Base-by-base conservation (phyloP, 2,888 invertebrate species). In the Lissocephala sabroskyi region DNA sequence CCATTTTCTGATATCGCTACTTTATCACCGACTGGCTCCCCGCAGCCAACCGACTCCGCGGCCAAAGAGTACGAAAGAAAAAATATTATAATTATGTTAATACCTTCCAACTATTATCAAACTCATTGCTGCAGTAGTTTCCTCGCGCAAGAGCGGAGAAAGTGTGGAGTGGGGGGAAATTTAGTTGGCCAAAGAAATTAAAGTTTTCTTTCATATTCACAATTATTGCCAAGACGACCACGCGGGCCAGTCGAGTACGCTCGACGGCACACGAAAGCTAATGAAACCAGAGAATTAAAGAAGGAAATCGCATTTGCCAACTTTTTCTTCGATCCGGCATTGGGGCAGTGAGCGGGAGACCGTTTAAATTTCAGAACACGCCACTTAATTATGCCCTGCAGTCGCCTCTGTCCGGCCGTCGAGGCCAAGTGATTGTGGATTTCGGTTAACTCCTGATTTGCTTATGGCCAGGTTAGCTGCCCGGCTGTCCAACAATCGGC, bases 11-110 rank as follows among this genome's bases (percentile, higher is more conserved):
- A 23, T 23, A 37, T n/a, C 3, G 7, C 23, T 23, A 23, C 23
- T 5, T 5, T 23, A 23, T 23, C 23, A 5, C 7, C 3, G 3
- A 23, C 7, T 23, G 7, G 3, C 3, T 23, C 23, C 23, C 23
- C 23, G 18, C 14, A 45, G 26, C 52, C 18, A 29, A 23, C 41
- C 54, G 29, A 29, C 13, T 28, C 4, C 40, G 4, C 14, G n/a
- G 18, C 28, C 14, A 7, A 17, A 26, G 4, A 33, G 28, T 2
- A 26, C 23, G 7, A 10, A 3, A 16, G 7, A 18, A 14, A 54
- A n/a, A n/a, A n/a, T n/a, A n/a, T n/a, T n/a, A n/a, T 57, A 64
- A 67, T 62, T 62, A 65, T 64, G 65, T 52, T 60, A 70, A 70
- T 74, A 77, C 54, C 55, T 66, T 37, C 28, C 41, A 68, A 60